Evolutionary conservation across 2,888 invertebrate species (phyloP), one percentile per base, ranked within the genome.

Genomic region (Ceriagrion tenellum): DNA sequence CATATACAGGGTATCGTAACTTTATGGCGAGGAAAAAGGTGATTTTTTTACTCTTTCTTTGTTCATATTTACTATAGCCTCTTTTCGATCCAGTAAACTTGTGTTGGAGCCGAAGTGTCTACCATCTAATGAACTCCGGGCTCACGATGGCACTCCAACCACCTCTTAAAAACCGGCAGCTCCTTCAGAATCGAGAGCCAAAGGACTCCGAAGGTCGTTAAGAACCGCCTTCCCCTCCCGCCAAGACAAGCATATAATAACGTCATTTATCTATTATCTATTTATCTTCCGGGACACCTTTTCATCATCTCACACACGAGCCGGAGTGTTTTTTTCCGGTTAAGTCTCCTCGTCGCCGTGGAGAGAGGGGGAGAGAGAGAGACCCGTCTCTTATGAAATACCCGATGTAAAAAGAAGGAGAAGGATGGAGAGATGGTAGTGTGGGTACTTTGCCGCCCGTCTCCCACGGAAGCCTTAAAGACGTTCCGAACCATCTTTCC

Each of bases 181-280:
- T 47, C 47, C 47, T 47, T 47, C 55, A 90, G 12, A n/a, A 23
- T 91, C 20, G 30, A 91, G n/a, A 91, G 30, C 30, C 81, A 35
- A 16, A 4, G 23, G 18, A 23, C 63, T 26, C 40, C 20, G 40
- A 47, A 26, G 63, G 35, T 40, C 30, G 69, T 69, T 93, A 91
- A 47, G 69, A 63, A 35, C 35, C 47, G 35, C 59, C 59, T 12
- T 59, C 47, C 47, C 8, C 47, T 47, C 47, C 56, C 26, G 20
- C 20, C 93, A 23, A 47, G 90, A 26, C 63, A 63, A 69, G 35
- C 69, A 40, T 69, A 47, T 93, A 74, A 93, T 47, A 63, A 93
- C n/a, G 23, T 47, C 93, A 74, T 74, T 93, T 93, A 74, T 69
- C 63, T 35, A 93, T 47, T 35, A 93, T 93, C 74, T 93, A 93